Base-by-base conservation (phyloP, 2,797 vertebrate species). In the Schizothorax lantsangensis region DNA sequence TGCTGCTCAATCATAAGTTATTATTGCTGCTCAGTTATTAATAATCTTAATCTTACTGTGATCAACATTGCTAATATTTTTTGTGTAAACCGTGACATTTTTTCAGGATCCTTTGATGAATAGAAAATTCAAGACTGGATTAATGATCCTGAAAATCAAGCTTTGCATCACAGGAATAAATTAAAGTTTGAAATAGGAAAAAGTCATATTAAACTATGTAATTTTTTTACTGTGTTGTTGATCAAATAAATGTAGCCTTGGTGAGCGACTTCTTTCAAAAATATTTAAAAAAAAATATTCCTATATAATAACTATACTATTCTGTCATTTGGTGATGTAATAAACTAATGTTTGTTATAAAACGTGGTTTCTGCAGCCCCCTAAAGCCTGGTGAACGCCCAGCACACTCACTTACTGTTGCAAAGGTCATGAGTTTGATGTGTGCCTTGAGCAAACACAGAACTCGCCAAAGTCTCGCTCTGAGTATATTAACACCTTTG, bases 381-480 rank as follows among this genome's bases (percentile, higher is more conserved):
- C 7, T 38, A 49, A 21, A 52, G 7, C 21, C n/a, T 3, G 0
- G n/a, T 33, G 17, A 73, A 30, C 2, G 0, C 10, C n/a, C n/a
- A 83, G 19, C 6, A 10, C 21, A 6, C 21, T 74, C 14, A 64
- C 43, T 64, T 84, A 57, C 72, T 84, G 72, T 84, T 75, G 59
- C 26, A 33, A 64, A 64, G 82, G 71, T 64, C 49, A 45, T 4
- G 4, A 15, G 52, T 62, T 45, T 62, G 52, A 59, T 54, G 66
- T 57, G n/a, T 30, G 69, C 69, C 69, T 40, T 2, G 1, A 69
- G 64, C 68, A n/a, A 72, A 11, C 1, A 1, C 15, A 6, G n/a
- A 3, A 11, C 71, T 45, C 5, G 4, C 8, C 80, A 71, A 40
- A 30, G 49, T 43, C 49, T 57, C 2, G 19, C 68, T 57, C 33